Base-by-base conservation (phyloP, 2,888 invertebrate genomes). In the Drosophila ustulata region DNA sequence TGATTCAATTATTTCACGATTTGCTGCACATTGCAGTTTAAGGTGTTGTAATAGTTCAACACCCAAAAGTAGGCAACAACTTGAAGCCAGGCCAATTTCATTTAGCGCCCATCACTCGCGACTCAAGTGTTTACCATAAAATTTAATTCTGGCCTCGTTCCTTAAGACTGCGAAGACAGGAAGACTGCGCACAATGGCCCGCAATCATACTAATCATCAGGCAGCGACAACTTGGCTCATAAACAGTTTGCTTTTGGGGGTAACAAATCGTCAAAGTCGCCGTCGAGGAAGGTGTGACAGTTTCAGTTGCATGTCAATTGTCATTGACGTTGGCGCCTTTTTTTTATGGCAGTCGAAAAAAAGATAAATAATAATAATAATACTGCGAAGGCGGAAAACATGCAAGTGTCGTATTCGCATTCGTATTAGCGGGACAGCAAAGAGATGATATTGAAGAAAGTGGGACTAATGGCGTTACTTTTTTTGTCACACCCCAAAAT, bases 281-380 rank as follows among this genome's bases (percentile, higher is more conserved):
- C 18, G 18, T 13, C 39, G 39, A 13, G 7, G 37, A 37, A 37
- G 37, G 39, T 41, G 39, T 41, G 39, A 41, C 39, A 41, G 39
- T 41, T 41, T 41, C 39, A 41, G 39, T 41, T 41, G 39, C 39
- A 41, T 41, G 39, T 41, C 39, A 41, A 41, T 18, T 41, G 39
- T 13, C 39, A 41, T 41, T 41, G 39, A 13, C 39, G 39, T 13
- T 13, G 6, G 13, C 39, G 39, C 39, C 13, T 7, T 41, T 41
- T 39, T 39, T 41, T 41, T 41, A 41, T 41, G 23, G 45, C 45
- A 9, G 11, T 34, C 4, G 34, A 37, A 5, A 2, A 37, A 37
- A 37, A 37, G 37, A 37, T 37, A 37, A 37, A 37, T 37, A 37
- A 37, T 37, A 37, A 37, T n/a, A 37, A 37, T 37, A 37, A 37